Base-by-base conservation (phyloP, 2,888 invertebrate species). In the Catocala nupta region DNA sequence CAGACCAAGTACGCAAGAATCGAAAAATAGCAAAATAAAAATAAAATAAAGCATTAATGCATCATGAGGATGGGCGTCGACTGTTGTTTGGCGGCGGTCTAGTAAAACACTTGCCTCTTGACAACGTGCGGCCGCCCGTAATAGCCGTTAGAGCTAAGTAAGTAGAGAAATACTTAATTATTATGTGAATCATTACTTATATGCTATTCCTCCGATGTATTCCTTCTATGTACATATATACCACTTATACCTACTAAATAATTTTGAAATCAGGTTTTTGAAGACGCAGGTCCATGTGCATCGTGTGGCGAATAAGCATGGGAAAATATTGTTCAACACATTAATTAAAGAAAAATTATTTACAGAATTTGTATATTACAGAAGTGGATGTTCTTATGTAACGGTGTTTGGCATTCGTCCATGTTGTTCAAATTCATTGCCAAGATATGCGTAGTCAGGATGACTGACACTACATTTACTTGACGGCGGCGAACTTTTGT, bases 31-130 rank as follows among this genome's bases (percentile, higher is more conserved):
- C 89, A 78, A 90, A 89, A 86, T 88, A 87, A 90, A 88, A 86
- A 88, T 81, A 83, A 87, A 91, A 90, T 90, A 84, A 94, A 95
- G 94, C 94, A 93, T 95, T 94, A 94, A 93, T 93, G 94, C 94
- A 89, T 90, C 89, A 88, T 90, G 90, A 88, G 87, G 90, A 91
- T 91, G 88, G 90, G 87, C 92, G 93, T 92, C 91, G 93, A 91
- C 90, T 85, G 88, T 87, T 85, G 87, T 85, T 84, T 86, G 89
- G 88, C 84, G 87, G 87, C 91, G 88, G 89, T 90, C 90, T 94
- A 95, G 91, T 94, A 94, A 92, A 94, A 94, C 85, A 95, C 94
- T 94, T 95, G 94, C 94, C 94, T 95, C 94, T 94, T 95, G 89
- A 94, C 90, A 88, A 94, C 90, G 89, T 94, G 87, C 85, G 94